phyloP scores from a whole-genome alignment of 2,888 invertebrate species.

The Nezara viridula region DNA sequence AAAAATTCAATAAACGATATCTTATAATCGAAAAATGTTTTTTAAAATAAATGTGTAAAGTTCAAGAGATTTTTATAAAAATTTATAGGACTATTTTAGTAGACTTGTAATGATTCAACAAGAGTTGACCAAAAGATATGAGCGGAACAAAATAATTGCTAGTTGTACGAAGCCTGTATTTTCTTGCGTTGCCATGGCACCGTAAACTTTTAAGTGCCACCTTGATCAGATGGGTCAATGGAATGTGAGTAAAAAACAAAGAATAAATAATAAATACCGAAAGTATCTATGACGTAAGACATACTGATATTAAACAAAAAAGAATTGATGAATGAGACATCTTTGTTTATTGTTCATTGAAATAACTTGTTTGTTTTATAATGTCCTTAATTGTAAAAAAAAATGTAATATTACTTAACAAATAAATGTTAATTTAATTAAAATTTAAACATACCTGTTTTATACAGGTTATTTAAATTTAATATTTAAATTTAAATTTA shows the following conservation, averaged over 20 bases:
- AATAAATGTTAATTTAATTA: too few species aligned
- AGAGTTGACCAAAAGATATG: not conserved
- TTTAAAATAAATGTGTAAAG: too few species aligned
- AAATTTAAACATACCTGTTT: too few species aligned
- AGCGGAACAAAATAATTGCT: not conserved
- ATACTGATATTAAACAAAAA: not conserved
- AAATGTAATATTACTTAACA: too few species aligned
- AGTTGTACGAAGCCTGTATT: not conserved
- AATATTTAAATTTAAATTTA: too few species aligned
- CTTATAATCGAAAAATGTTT: too few species aligned
- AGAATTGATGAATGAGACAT: not conserved
- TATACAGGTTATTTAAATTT: too few species aligned
- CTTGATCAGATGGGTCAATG: not conserved
- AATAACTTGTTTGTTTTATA: too few species aligned
- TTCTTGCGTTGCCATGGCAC: not conserved
- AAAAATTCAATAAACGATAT: too few species aligned
- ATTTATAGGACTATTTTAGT: not conserved
- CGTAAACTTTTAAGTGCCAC: not conserved
- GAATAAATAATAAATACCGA: too few species aligned
- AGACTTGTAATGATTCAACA: not conserved
- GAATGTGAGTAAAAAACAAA: not conserved
- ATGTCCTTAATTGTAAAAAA: too few species aligned
- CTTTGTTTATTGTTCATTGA: not conserved
- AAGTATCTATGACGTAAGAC: not conserved
- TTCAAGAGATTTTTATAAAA: too few species aligned